Evolutionary conservation across 2,888 invertebrate species (phyloP).

Genomic region (Notocelia uddmanniana): DNA sequence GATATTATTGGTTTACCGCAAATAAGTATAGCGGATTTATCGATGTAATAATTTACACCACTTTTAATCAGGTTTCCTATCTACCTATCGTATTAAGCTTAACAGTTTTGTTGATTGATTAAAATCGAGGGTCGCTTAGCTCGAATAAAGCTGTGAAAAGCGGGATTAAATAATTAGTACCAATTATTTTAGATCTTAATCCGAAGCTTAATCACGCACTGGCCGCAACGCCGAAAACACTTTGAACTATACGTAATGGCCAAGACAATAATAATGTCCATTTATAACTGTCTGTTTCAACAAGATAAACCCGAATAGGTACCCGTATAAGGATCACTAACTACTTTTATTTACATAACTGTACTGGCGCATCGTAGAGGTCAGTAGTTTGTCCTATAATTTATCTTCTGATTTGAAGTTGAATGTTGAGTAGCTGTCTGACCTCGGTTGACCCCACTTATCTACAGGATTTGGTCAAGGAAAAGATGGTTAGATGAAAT

Average conservation of each 20-base stretch:
- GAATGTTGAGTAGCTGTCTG: no score
- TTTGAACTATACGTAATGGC: no score
- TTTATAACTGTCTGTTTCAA: background rate
- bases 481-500: background rate
- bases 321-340: no score
- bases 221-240: background rate
- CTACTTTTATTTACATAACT: background rate
- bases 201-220: constrained; percentile 8
- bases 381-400: background rate
- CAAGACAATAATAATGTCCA: no score
- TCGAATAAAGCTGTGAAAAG: constrained; percentile 9
- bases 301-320: background rate
- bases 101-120: constrained; percentile 12
- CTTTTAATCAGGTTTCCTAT: constrained; percentile 15
- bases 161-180: background rate
- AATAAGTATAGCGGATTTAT: constrained; percentile 13
- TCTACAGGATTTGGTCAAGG: background rate
- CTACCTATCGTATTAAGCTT: background rate
- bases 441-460: no score
- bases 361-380: no score
- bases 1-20: constrained; percentile 4
- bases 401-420: background rate
- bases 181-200: background rate
- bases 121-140: constrained; percentile 10
- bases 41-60: constrained; percentile 1